Evolutionary conservation across 2,888 invertebrate genomes (phyloP), one percentile per base, ranked within the genome.

Genomic region (Podabrus alpinus): DNA sequence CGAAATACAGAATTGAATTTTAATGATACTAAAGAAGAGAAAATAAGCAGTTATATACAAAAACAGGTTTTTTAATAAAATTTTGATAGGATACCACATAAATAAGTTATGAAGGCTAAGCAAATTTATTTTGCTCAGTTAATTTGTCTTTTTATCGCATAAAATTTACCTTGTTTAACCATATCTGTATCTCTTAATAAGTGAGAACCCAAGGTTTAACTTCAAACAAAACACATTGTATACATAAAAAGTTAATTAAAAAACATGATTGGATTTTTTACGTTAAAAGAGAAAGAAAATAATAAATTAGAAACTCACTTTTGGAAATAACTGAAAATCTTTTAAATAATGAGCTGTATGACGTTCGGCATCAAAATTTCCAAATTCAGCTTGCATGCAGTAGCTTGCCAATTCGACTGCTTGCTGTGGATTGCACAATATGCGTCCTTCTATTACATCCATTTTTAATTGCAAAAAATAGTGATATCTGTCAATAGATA

Each of bases 371-470:
- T 97, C 95, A 86, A 94, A 94, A 87, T 97, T 97, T 45, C 98
- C 98, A 89, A 97, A 97, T 87, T 99, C 98, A 13, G 97, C 98
- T 89, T 99, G 98, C 83, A 98, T 93, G 81, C 96, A 96, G 86
- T 97, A 98, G 67, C 97, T 94, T 0, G 98, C 98, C 76, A 99
- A 88, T 45, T 96, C 90, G 70, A 97, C 94, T 11, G 97, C 97
- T 87, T 97, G 97, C 81, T 97, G 95, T 75, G 94, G 93, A 85
- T 95, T 95, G 85, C 97, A 97, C 64, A 93, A 93, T 77, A 98
- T 93, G 81, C 95, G 92, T 3, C 97, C 97, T 87, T 98, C 98
- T 71, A 97, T 92, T 74, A 99, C 93, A 88, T 99, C 98, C 86
- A 93, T 95, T 83, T 98, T 98, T 71, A 98, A 88, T 88, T 99